A percentile compares a stretch with the other conserved stretches of the same genome.
These are phyloP conservation scores for Gymnothorax javanicus DNA, from an alignment of 2,797 vertebrate genomes.

Conservation along the genomic window DNA sequence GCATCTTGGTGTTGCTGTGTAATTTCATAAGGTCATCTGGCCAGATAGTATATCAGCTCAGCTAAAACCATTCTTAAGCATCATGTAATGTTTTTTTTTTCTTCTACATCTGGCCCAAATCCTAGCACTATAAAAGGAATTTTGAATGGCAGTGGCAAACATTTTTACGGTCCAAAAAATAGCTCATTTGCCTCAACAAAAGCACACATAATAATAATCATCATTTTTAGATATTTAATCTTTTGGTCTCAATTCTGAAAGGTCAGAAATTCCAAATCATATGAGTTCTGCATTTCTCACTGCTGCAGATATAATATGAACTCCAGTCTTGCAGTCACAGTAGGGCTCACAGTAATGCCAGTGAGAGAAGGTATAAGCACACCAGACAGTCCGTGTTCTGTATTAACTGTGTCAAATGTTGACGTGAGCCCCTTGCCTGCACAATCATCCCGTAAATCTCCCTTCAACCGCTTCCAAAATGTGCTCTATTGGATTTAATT, in stretches of 20 bases:
- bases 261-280: neutral
- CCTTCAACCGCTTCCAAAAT: too few relatives aligned
- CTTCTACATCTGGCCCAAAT: neutral
- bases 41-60: neutral
- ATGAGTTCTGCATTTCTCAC: neutral
- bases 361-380: neutral
- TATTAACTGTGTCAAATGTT: neutral
- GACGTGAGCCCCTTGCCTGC: neutral
- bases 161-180: neutral
- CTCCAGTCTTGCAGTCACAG: neutral
- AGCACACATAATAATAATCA: neutral
- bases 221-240: neutral
- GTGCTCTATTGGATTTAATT: too few relatives aligned
- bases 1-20: neutral
- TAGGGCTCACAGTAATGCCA: neutral
- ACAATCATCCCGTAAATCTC: too few relatives aligned
- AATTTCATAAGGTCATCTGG: neutral
- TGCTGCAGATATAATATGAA: neutral
- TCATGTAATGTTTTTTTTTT: neutral
- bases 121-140: slow-evolving; percentile 12
- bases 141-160: neutral
- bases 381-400: neutral
- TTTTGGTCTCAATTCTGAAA: neutral
- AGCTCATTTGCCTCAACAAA: neutral
- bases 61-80: neutral